Evolutionary conservation across 2,888 invertebrate species (phyloP), one percentile per base, ranked within the genome.

Genomic region (Lochmaea crataegi): DNA sequence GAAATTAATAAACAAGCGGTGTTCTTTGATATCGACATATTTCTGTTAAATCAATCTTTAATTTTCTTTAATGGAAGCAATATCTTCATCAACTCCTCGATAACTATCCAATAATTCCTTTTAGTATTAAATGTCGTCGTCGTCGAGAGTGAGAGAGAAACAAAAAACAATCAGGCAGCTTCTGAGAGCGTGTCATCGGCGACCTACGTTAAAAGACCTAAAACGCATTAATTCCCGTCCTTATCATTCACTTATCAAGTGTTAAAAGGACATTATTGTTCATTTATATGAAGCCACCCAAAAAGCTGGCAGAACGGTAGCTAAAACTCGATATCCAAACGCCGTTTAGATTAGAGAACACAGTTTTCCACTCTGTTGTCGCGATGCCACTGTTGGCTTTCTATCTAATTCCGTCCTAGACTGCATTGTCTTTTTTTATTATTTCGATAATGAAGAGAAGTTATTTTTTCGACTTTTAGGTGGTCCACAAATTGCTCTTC

Each of bases 291-390:
- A 78, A 78, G 80, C 80, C 81, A 80, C 80, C 81, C 81, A 80
- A 81, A 79, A 80, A 73, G 80, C 78, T 79, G 81, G 77, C 78
- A 78, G 79, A 76, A 80, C 81, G 78, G 81, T 81, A 81, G 81
- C 81, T 72, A 72, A 76, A 73, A 75, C 69, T 63, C 75, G 80
- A 80, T 80, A 81, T 72, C 77, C 76, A 75, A 76, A 76, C 75
- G 78, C 79, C 79, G 82, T 82, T 83, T 82, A 82, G 82, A 82
- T 82, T 80, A 80, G 71, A 75, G 66, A 79, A 83, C 83, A 83
- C 76, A 79, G 77, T 77, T 83, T 83, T 83, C 81, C 82, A 83
- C 83, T 83, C 80, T 77, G 76, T 74, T 77, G 74, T 78, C 74
- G 78, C 79, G 79, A 78, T 80, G 79, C 78, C 78, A 76, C 78